Evolutionary conservation across 2,113 vertebrate genomes (phyloP).

Genomic region (Podiceps cristatus): DNA sequence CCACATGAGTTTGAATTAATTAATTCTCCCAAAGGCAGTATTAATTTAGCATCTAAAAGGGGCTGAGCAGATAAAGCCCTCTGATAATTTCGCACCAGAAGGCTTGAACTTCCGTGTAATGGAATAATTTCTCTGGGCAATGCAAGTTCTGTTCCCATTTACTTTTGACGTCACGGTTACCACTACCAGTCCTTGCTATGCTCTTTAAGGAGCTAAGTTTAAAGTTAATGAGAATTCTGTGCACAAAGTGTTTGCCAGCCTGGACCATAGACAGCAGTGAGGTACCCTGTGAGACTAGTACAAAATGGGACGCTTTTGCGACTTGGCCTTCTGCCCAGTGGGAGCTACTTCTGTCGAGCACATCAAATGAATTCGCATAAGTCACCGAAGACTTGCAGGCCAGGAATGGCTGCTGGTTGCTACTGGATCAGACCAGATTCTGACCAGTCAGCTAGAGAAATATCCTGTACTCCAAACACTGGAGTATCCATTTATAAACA

Average conservation of each 20-base stretch:
- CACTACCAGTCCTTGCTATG: too few species aligned
- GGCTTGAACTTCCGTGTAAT: background rate
- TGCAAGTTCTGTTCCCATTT: background rate
- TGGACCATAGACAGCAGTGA: background rate
- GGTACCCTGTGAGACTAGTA: background rate
- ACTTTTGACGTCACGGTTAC: background rate
- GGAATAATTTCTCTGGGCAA: background rate
- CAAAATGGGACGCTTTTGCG: background rate
- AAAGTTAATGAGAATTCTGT: background rate
- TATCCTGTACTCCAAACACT: background rate
- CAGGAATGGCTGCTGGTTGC: background rate
- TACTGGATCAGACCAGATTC: slow-evolving; percentile 11
- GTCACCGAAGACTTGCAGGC: background rate
- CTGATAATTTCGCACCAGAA: background rate
- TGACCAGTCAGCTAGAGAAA: slow-evolving; percentile 12
- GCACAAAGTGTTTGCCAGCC: background rate
- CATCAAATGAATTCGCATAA: background rate
- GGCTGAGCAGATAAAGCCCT: background rate
- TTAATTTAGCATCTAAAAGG: background rate
- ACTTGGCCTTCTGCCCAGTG: background rate
- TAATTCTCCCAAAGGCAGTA: background rate
- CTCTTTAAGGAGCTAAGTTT: background rate
- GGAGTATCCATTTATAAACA: background rate
- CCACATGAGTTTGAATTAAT: background rate
- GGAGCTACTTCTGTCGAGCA: background rate